Percentiles rank a stretch among this genome's conserved stretches.
Conservation (phyloP, 1,140 invertebrate species). For the Drosophila pseudoananassae region DNA sequence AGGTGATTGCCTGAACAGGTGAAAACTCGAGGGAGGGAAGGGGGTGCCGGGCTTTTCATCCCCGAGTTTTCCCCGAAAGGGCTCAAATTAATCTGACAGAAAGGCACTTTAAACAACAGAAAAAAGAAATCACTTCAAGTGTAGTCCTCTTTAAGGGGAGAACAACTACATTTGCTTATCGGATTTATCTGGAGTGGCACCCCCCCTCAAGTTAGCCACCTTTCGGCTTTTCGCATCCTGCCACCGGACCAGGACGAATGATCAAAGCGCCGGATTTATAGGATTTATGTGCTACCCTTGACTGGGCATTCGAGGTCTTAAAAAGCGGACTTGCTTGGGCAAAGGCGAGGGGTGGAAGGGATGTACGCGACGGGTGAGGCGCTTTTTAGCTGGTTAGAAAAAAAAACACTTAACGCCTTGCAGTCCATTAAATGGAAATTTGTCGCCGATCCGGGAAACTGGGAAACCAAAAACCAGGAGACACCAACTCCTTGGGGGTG, state of each 20-base stretch:
- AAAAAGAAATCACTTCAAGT: constrained; percentile 55
- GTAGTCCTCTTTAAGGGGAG: constrained; percentile 53
- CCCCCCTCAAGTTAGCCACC: constrained; percentile 43
- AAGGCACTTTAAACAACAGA: constrained; percentile 40
- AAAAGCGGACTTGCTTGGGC: not conserved
- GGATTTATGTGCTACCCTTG: constrained; percentile 75
- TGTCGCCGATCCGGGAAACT: constrained; percentile 48
- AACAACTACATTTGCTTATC: constrained; percentile 78
- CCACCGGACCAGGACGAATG: constrained; percentile 50
- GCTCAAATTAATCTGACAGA: constrained; percentile 41
- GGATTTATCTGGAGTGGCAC: constrained; percentile 44
- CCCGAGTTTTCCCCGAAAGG: constrained; percentile 1
- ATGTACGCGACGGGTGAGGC: not conserved
- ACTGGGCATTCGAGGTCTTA: constrained; percentile 62
- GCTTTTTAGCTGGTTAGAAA: constrained; percentile 66
- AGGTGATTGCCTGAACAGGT: constrained; percentile 67
- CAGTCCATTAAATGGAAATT: constrained; percentile 77
- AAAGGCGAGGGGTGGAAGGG: not conserved
- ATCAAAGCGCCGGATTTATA: constrained; percentile 76
- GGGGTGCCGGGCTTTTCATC: constrained; percentile 8
- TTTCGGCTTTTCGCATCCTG: constrained; percentile 60
- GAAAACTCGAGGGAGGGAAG: constrained; percentile 10
- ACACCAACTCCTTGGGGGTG: constrained; percentile 3
- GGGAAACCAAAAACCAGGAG: constrained; percentile 17
- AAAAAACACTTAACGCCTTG: constrained; percentile 72